Evolutionary conservation across 1,140 invertebrate genomes (phyloP), one percentile per base, ranked within the genome.

Genomic region (Drosophila kepulauana): DNA sequence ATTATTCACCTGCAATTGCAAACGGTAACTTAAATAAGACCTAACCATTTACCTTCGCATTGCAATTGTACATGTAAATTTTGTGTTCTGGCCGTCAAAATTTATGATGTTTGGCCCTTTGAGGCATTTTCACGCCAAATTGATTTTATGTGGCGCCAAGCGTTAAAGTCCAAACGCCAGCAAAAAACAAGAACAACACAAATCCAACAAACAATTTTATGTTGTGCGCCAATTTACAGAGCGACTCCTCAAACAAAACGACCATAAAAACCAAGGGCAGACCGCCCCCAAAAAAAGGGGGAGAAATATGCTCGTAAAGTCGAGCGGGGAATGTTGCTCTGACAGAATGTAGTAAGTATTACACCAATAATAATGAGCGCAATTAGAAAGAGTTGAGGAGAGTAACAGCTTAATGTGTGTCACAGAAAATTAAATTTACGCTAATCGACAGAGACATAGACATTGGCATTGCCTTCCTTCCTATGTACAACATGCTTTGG

Each of bases 291-390:
- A 25, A 25, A 56, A 43, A 30, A 0, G 8, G 57, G 33, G 45
- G 28, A 5, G 15, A 62, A 15, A 38, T 20, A 45, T 45, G 59
- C 38, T 8, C 13, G n/a, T 7, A 7, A 54, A 15, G 51, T 49
- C 43, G 63, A 61, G 63, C 46, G 28, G 28, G 59, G 45, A 51
- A 28, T 52, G 48, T 33, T 25, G 30, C 67, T 46, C 64, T 54
- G 56, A 65, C 70, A 64, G 66, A 68, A 78, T 82, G 82, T 79
- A 65, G 35, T 51, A 79, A 79, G 81, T 82, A 69, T 77, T 82
- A 87, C 81, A 78, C 84, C 84, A 76, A 84, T 81, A 89, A 89
- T 89, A 89, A 89, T 89, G 85, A 89, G 85, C 71, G 85, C 81
- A 89, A 89, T 89, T 89, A 88, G 73, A 63, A 63, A 45, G 43